Base-by-base conservation (phyloP, 2,113 vertebrate species). In the Morone saxatilis region DNA sequence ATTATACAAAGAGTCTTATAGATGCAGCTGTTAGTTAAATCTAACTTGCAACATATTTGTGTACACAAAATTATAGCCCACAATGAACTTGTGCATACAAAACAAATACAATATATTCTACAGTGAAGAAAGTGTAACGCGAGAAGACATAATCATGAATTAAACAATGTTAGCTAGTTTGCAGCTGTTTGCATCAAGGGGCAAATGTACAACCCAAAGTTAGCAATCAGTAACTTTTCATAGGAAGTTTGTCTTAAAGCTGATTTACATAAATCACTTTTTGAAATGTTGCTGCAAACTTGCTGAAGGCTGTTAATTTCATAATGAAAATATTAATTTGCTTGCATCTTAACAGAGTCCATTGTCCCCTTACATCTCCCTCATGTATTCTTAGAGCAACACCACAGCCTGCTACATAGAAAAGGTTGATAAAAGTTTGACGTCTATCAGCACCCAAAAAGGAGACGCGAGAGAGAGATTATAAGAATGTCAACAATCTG, bases 401-500 rank as follows among this genome's bases (percentile, higher is more conserved):
- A 8, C 19, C 16, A 13, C 0, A 4, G 16, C 10, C 19, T 2
- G 40, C 51, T 66, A 2, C 17, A n/a, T 1, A 19, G 41, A 62
- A 59, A 59, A 31, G 3, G 41, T 3, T 65, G 19, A 20, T 73
- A 36, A 73, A 70, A 66, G 43, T 76, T 50, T 72, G 41, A 76
- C 13, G 17, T 60, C 19, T n/a, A 43, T 53, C 31, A 36, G 53
- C 40, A 22, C 4, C 4, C 56, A 57, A 59, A 31, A 17, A 3
- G 56, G 2, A 50, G 25, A 12, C 45, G 36, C 17, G 62, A 19
- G 25, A 60, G 11, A 60, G 20, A 40, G 40, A 62, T 60, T 69
- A 73, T 11, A 81, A 53, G n/a, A 78, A 60, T 22, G 20, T 72
- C 43, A n/a, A 63, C 69, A 71, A 80, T 72, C 80, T 76, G 65